Percentiles rank a stretch among this genome's conserved stretches.
These are phyloP conservation scores for Drosophila trapezifrons DNA, from an alignment of 1,140 invertebrate genomes.

Conservation along the genomic window DNA sequence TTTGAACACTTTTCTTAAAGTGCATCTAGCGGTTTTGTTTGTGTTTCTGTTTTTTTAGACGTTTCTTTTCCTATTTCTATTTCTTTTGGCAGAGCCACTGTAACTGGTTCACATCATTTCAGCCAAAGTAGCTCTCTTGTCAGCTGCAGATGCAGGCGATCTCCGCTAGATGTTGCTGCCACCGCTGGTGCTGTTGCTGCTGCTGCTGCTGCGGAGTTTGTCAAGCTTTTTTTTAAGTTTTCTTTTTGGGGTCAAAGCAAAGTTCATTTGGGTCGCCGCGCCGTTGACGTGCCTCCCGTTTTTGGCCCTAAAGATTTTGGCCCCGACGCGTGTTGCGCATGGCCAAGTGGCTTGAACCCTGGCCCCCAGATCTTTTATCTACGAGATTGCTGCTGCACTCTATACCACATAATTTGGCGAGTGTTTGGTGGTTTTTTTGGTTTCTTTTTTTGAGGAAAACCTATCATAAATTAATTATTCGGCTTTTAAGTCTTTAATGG, in stretches of 20 bases:
- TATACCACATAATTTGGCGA: constrained; percentile 72
- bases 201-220: constrained; percentile 49
- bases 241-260: constrained; percentile 62
- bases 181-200: constrained; percentile 7
- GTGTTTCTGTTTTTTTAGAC: constrained; percentile 17
- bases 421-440: constrained; percentile 28
- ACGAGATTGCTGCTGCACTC: constrained; percentile 34
- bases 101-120: constrained; percentile 82
- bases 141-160: constrained; percentile 65
- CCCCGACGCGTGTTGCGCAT: constrained; percentile 67
- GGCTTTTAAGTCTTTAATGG: constrained; percentile 26
- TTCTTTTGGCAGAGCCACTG: constrained; percentile 50
- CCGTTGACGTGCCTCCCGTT: constrained; percentile 46
- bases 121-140: constrained; percentile 70
- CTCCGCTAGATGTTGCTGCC: constrained; percentile 41
- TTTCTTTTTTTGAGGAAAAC: constrained; percentile 1
- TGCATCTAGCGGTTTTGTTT: constrained; percentile 65
- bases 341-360: constrained; percentile 64
- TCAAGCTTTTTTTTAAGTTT: constrained; percentile 54
- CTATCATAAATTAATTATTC: constrained; percentile 44
- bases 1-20: not conserved
- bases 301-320: constrained; percentile 20
- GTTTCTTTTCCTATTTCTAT: constrained; percentile 33
- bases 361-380: constrained; percentile 41
- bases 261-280: constrained; percentile 69